Evolutionary conservation across 2,797 vertebrate genomes (phyloP), one percentile per base, ranked within the genome.

Genomic region (Epinephelus malabaricus): DNA sequence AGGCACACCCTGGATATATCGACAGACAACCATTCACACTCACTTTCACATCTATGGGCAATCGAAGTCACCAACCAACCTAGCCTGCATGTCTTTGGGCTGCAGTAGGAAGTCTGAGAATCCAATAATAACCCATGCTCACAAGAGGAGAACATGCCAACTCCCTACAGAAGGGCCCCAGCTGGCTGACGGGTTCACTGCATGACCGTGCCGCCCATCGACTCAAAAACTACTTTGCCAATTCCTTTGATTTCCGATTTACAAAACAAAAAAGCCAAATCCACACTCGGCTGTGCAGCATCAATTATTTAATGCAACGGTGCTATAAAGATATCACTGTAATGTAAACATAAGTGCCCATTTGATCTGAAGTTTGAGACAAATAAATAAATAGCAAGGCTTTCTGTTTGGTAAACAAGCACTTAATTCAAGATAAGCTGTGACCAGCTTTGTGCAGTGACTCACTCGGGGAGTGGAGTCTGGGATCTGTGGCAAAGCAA

Each of bases 371-470:
- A 71, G 61, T 61, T 55, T 53, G n/a, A 68, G 47, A 74, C 27
- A 74, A 85, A 77, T 85, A 78, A 73, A 78, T 75, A 78, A 64
- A 85, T 59, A 69, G 82, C 65, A 58, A 4, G 0, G 62, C 61
- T 78, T 80, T 82, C 62, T 78, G 76, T 87, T 88, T 67, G 50
- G 59, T 89, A 90, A 90, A 89, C 76, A 89, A 49, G 58, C 67
- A 50, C 71, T 87, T 79, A 59, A 81, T 85, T 83, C 40, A 0
- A 79, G 64, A 79, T 72, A 85, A 86, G 78, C 82, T 78, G 76
- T 50, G 62, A 76, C 59, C 79, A 76, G 75, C 70, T 89, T 73
- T 62, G 55, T 78, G 76, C 70, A 40, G 68, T 73, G 83, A 88
- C 69, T 90, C 85, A 78, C 38, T 61, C 15, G 15, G 54, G 58